These are phyloP conservation scores for Drosophila auraria DNA, from an alignment of 1,140 invertebrate species.

Conservation along the genomic window DNA sequence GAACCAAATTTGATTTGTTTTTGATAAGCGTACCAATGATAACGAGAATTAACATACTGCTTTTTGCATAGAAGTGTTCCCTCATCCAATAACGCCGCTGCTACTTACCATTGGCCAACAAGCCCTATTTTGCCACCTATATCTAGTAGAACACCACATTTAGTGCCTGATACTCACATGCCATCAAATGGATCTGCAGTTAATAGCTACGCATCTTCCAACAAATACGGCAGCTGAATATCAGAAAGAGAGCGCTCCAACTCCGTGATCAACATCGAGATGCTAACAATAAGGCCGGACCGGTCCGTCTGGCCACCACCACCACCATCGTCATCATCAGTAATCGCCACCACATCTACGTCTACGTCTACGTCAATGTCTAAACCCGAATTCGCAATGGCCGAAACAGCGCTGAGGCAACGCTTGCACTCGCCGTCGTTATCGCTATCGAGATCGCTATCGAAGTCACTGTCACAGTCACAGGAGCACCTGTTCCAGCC, in stretches of 20 bases:
- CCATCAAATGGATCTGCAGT: slow-evolving; percentile 85
- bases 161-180: slow-evolving; percentile 89
- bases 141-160: slow-evolving; percentile 89
- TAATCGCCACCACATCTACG: not conserved
- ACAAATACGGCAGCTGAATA: slow-evolving; percentile 85
- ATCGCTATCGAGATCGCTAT: slow-evolving; percentile 26
- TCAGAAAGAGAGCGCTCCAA: slow-evolving; percentile 83
- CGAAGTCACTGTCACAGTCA: slow-evolving; percentile 16
- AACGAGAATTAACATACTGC: slow-evolving; percentile 84
- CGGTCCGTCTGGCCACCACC: slow-evolving; percentile 18
- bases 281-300: slow-evolving; percentile 63
- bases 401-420: slow-evolving; percentile 63
- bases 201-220: slow-evolving; percentile 85
- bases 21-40: slow-evolving; percentile 46
- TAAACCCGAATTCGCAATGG: slow-evolving; percentile 47
- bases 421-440: slow-evolving; percentile 51
- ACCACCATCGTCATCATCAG: slow-evolving; percentile 10
- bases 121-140: slow-evolving; percentile 90
- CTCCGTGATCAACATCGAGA: slow-evolving; percentile 82
- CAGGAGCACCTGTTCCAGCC: slow-evolving; percentile 18
- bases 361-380: slow-evolving; percentile 50
- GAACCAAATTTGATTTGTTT: slow-evolving; percentile 38
- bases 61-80: slow-evolving; percentile 87
- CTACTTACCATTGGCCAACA: slow-evolving; percentile 90
- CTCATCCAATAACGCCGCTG: slow-evolving; percentile 86